Conservation (phyloP, 2,888 invertebrate genomes). For the Drosophila pseudotakahashii region DNA sequence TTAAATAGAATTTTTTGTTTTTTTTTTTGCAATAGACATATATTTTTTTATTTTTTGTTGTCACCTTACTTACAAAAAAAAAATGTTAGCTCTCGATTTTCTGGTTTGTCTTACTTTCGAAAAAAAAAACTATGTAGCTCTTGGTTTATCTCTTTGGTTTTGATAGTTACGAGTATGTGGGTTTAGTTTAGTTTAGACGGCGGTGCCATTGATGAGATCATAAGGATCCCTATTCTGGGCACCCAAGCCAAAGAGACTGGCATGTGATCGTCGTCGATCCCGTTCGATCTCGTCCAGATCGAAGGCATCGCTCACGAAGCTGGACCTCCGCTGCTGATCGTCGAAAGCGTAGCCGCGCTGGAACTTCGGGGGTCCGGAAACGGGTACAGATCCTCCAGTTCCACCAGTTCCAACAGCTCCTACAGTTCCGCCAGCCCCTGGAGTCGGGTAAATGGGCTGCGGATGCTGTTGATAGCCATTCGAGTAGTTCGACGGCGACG, state of each 20-base stretch:
- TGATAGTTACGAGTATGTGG: neutral
- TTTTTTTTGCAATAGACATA: neutral
- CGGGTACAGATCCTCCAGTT: neutral
- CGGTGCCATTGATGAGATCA: conserved; percentile 83
- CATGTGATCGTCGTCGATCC: conserved; percentile 83
- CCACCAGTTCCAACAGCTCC: conserved; percentile 13
- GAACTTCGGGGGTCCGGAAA: conserved; percentile 67
- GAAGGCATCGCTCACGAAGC: conserved; percentile 74
- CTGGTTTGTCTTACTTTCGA: neutral
- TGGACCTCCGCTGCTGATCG: conserved; percentile 71
- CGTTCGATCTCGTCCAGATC: conserved; percentile 84
- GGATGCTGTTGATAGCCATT: conserved; percentile 62
- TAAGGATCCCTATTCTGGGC: conserved; percentile 70
- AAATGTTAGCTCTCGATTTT: neutral
- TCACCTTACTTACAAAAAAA: conserved; percentile 12
- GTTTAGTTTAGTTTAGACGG: conserved; percentile 57
- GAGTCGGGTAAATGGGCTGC: conserved; percentile 62
- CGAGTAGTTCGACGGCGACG: conserved; percentile 82
- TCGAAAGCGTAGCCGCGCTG: conserved; percentile 81
- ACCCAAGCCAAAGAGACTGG: conserved; percentile 78
- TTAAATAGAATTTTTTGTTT: neutral
- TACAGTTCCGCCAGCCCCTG: conserved; percentile 10
- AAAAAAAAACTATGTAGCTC: neutral
- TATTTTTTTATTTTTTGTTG: neutral
- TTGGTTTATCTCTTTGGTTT: neutral